Evolutionary conservation across 1,140 invertebrate genomes (phyloP).

Genomic region (Drosophila nebulosa): DNA sequence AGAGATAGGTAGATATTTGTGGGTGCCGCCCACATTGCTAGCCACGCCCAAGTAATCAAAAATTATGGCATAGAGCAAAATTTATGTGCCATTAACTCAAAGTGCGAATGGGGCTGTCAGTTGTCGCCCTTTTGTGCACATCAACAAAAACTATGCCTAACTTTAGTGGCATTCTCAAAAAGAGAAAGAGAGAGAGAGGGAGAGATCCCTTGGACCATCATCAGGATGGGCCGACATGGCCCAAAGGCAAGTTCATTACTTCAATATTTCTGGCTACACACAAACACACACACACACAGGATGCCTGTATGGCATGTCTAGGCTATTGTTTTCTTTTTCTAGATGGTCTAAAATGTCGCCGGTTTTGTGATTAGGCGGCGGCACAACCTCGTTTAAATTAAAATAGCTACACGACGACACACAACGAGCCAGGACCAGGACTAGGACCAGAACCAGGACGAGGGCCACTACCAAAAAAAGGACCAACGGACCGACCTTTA

Average conservation of each 20-base stretch:
- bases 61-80: slow-evolving; percentile 66
- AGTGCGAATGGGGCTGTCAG: slow-evolving; percentile 33
- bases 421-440: slow-evolving; percentile 18
- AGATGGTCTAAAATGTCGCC: slow-evolving; percentile 23
- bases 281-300: slow-evolving; percentile 31
- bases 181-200: no score
- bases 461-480: neutral
- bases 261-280: slow-evolving; percentile 59
- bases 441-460: neutral
- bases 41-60: slow-evolving; percentile 71
- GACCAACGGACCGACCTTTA: slow-evolving; percentile 48
- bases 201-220: no score
- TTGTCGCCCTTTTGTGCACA: neutral
- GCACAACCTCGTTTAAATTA: slow-evolving; percentile 69
- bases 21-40: neutral
- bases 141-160: slow-evolving; percentile 21
- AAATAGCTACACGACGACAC: slow-evolving; percentile 67
- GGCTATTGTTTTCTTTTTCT: slow-evolving; percentile 17
- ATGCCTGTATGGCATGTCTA: slow-evolving; percentile 24
- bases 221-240: neutral
- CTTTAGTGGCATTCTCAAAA: slow-evolving; percentile 48
- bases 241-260: slow-evolving; percentile 69
- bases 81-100: slow-evolving; percentile 77
- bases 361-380: slow-evolving; percentile 69
- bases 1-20: no score